phyloP scores from a whole-genome alignment of 92 coral and sea anemone genomes.

The Parazoanthus darwini region DNA sequence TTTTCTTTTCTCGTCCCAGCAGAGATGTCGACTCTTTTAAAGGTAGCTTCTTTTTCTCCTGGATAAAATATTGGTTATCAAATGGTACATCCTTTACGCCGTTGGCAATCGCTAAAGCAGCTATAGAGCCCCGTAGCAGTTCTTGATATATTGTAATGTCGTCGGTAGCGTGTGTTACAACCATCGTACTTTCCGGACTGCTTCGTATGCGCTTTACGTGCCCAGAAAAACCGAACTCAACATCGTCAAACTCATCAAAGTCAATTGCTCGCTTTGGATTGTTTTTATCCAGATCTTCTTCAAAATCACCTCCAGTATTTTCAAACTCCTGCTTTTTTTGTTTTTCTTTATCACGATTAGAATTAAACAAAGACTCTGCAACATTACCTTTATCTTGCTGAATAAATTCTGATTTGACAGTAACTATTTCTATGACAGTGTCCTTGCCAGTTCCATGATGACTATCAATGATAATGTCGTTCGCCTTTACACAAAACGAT shows the following conservation, averaged over 20 bases:
- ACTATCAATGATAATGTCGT: not conserved
- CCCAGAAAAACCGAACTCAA: not conserved
- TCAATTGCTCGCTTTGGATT: not conserved
- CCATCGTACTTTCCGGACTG: not conserved
- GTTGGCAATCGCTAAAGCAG: conserved; percentile 27
- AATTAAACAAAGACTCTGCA: not conserved
- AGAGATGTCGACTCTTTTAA: not conserved
- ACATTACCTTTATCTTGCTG: conserved; percentile 10
- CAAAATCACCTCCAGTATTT: not conserved
- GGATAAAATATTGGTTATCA: not conserved
- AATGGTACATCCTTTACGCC: conserved; percentile 9
- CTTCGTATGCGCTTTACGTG: not conserved
- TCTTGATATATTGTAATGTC: conserved; percentile 8
- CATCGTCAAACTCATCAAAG: conserved; percentile 12
- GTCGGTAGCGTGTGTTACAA: not conserved
- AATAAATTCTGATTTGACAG: conserved; percentile 26
- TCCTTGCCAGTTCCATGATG: not conserved
- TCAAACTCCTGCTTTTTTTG: not conserved
- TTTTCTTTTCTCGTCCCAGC: conserved; percentile 1
- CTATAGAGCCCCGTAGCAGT: conserved; percentile 23
- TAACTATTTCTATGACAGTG: not conserved
- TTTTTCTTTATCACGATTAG: not conserved
- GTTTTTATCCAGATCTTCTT: not conserved
- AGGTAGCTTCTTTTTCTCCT: not conserved
- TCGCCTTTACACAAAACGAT: not conserved